Percentiles rank a stretch among this genome's conserved stretches.
Evolutionary conservation across 2,888 invertebrate genomes (phyloP).

Genomic region (Antheraea yamamai): DNA sequence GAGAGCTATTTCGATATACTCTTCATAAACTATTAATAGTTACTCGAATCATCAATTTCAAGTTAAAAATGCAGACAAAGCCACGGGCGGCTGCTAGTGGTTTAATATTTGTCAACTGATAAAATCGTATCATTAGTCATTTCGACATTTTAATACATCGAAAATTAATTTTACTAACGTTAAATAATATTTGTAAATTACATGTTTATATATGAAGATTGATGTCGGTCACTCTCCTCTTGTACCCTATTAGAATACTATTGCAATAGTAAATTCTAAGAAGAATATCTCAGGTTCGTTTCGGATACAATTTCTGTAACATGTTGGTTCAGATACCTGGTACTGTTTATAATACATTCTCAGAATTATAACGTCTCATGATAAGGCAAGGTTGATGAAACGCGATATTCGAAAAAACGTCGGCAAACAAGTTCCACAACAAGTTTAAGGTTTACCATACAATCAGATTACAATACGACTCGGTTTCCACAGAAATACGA

Average conservation of each 20-base stretch:
- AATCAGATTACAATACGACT: constrained; percentile 37
- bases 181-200: too few species aligned
- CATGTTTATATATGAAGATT: too few species aligned
- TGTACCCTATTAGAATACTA: not conserved
- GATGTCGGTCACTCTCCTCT: too few species aligned
- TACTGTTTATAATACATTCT: constrained; percentile 33
- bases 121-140: not conserved
- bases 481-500: constrained; percentile 25
- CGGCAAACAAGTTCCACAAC: constrained; percentile 35
- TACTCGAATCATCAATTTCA: too few species aligned
- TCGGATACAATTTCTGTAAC: not conserved
- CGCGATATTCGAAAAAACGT: constrained; percentile 53
- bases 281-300: not conserved
- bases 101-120: not conserved
- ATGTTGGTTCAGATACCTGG: not conserved
- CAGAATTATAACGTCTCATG: constrained; percentile 39
- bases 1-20: too few species aligned
- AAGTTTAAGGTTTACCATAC: constrained; percentile 26
- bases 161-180: too few species aligned
- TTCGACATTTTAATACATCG: too few species aligned
- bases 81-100: too few species aligned
- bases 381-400: constrained; percentile 51
- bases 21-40: too few species aligned
- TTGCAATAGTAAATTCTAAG: not conserved
- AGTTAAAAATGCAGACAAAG: too few species aligned